Evolutionary conservation across 2,888 invertebrate species (phyloP).

Genomic region (Bombyx huttoni): DNA sequence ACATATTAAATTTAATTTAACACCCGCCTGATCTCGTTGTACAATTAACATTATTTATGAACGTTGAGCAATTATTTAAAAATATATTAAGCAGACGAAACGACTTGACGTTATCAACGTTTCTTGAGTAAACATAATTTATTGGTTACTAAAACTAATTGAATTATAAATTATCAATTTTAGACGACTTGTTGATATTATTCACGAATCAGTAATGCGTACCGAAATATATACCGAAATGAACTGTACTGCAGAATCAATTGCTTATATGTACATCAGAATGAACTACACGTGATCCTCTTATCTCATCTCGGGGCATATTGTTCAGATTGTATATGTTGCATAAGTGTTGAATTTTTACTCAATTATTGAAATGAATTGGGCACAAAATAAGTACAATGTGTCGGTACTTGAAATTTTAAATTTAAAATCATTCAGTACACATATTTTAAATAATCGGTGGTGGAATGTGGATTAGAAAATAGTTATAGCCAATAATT

Average conservation of each 20-base stretch:
- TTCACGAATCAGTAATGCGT: background rate
- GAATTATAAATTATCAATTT: background rate
- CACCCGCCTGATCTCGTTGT: background rate
- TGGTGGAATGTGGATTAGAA: no score
- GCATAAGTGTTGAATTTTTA: background rate
- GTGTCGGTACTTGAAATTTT: background rate
- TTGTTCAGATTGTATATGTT: background rate
- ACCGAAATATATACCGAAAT: background rate
- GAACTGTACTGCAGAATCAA: background rate
- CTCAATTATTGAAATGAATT: background rate
- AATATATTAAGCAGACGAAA: background rate
- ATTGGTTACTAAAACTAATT: background rate
- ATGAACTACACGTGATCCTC: background rate
- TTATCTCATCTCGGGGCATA: background rate
- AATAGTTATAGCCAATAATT: no score
- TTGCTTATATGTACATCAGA: background rate
- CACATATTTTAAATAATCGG: no score
- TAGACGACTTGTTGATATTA: background rate
- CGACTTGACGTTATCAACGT: background rate
- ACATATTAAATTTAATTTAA: background rate
- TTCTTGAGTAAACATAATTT: background rate
- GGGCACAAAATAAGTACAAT: background rate
- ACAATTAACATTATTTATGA: background rate
- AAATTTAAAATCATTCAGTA: no score
- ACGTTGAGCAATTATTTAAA: background rate